Evolutionary conservation across 1,140 invertebrate species (phyloP), one percentile per base, ranked within the genome.

Genomic region (Lysiphlebus fabarum): DNA sequence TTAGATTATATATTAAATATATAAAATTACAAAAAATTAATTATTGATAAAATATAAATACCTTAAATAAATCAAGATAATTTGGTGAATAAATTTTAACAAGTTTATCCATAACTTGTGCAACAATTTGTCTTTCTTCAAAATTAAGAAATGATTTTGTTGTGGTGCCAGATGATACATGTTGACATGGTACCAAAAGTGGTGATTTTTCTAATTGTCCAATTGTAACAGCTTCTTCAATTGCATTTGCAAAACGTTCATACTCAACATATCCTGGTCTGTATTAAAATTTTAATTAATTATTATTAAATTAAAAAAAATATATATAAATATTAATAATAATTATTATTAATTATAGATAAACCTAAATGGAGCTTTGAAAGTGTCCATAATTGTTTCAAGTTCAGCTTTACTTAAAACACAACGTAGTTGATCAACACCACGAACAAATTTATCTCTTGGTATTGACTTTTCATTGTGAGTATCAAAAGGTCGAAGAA

Each of bases 211-310:
- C 87, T 58, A 89, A 70, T 50, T 77, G 78, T 50, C 69, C 67
- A 59, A 84, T 82, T 3, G 84, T 82, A 55, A 89, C 83, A 26
- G 85, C 82, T 76, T 86, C 86, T 66, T 89, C 87, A 26, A 88
- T 76, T 6, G 81, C 75, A 42, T 81, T 72, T 43, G 80, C 81
- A 72, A 90, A 89, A 47, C 84, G 81, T 11, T 77, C 78, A 70
- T 89, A 89, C 48, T 87, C 84, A 2, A 89, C 71, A 59, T 74
- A 83, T 26, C 82, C 76, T 0, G 77, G 72, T 14, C 87, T 89
- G 65, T 5, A 61, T 26, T 41, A 50, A 50, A 41, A 14, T 49
- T 58, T 33, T 6, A 37, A 11, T 12, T 49, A 17, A 41, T 50
- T 41, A 36, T n/a, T 36, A 8, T 59, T 45, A 55, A 59, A 50